Base-by-base conservation (phyloP, 2,797 vertebrate species). In the Nasua narica region DNA sequence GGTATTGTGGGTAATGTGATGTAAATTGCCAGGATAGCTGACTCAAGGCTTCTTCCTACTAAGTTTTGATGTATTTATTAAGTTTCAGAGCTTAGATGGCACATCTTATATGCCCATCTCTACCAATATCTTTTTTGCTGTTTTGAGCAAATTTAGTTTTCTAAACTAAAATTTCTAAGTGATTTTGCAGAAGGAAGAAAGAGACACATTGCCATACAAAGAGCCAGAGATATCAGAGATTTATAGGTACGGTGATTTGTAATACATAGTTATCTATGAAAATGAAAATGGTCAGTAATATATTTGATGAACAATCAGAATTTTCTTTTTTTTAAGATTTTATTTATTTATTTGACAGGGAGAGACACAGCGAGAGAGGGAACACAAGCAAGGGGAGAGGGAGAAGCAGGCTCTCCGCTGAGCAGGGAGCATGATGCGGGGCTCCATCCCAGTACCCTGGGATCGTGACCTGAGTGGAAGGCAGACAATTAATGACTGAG, bases 51-150 rank as follows among this genome's bases (percentile, higher is more conserved):
- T 97, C 97, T 94, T 43, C 60, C 60, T 92, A 79, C 90, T 89
- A 92, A 96, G 81, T 95, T 97, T 93, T 96, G 94, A 93, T 96
- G 92, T 94, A 97, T 97, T 95, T 96, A 97, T 97, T 97, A 96
- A 95, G 62, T 97, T 97, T 97, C 83, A 76, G 43, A 83, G 48
- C 86, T 95, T 93, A 40, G 74, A 62, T 95, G 96, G 95, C 94
- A 96, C 48, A 83, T 96, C 67, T 78, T 96, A 97, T 96, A 87
- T 92, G 72, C 87, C 85, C 65, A 70, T 88, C 77, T 95, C 77
- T 69, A 83, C 93, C 72, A 93, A 95, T 94, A 94, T 92, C 40
- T 56, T 89, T 97, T 96, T 95, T 91, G 84, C 91, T 95, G 74
- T 81, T 96, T 95, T 95, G 97, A 93, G 85, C 40, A 96, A 92